Conservation (phyloP, 2,888 invertebrate genomes). For the Hyposoter didymator region DNA sequence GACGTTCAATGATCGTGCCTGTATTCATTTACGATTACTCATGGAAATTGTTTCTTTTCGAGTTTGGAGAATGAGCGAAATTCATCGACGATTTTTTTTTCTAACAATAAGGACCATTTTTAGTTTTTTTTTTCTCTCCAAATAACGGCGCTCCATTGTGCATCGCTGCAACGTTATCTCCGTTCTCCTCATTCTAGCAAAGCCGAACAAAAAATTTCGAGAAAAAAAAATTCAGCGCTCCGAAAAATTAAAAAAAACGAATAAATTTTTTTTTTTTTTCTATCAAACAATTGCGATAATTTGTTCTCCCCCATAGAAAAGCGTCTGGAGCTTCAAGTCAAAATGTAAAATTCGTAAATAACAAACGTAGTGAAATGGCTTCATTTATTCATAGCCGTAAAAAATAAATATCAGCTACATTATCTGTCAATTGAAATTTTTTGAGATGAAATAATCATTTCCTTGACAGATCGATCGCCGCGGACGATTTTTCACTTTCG, state of each 20-base stretch:
- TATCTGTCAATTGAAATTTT: conserved; percentile 6
- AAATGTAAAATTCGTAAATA: neutral
- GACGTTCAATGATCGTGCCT: neutral
- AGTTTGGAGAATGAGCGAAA: neutral
- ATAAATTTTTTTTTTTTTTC: too few relatives aligned
- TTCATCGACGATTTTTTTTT: neutral
- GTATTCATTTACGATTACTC: neutral
- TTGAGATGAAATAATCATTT: neutral
- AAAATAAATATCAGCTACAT: conserved; percentile 59
- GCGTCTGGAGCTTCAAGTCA: neutral
- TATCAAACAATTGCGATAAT: neutral
- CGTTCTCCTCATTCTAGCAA: too few relatives aligned
- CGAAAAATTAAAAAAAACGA: neutral
- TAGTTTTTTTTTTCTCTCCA: too few relatives aligned
- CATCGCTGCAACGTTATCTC: too few relatives aligned
- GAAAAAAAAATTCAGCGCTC: neutral
- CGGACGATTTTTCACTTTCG: neutral
- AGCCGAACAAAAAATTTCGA: too few relatives aligned
- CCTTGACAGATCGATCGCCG: neutral
- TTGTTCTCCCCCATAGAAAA: neutral
- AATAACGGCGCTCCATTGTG: too few relatives aligned
- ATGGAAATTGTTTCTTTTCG: neutral
- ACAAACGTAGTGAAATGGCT: neutral
- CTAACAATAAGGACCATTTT: too few relatives aligned
- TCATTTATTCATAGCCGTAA: conserved; percentile 56